A percentile compares a stretch with the other conserved stretches of the same genome.
Evolutionary conservation across 35 echinoderm and acorn worm genomes (phyloP).

Genomic region (Apostichopus californicus): DNA sequence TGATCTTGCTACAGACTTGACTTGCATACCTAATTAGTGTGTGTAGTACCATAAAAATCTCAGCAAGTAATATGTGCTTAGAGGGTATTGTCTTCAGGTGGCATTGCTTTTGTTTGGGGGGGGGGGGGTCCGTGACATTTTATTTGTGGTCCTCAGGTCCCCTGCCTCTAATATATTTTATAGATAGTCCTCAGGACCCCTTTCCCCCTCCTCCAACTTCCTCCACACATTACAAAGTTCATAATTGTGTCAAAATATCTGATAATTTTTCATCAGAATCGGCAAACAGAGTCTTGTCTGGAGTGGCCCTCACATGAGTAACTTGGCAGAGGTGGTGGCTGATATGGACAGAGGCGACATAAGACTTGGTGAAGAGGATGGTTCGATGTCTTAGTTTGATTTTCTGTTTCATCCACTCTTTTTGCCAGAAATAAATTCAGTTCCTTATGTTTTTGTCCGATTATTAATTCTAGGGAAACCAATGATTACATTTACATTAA

Average conservation of each 20-base stretch:
- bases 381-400: constrained; percentile 43
- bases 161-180: no score
- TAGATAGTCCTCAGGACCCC: neutral
- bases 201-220: neutral
- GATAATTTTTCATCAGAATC: constrained; percentile 11
- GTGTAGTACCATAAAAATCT: no score
- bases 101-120: no score
- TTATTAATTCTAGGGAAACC: neutral
- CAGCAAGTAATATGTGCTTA: no score
- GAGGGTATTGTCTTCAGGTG: no score
- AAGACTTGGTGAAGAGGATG: constrained; percentile 82
- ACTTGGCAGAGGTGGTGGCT: constrained; percentile 78
- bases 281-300: constrained; percentile 65
- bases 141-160: neutral
- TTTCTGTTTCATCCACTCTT: constrained; percentile 13
- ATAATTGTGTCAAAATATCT: no score
- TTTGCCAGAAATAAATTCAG: neutral
- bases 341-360: constrained; percentile 89
- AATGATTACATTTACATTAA: neutral
- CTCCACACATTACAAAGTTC: neutral
- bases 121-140: neutral
- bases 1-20: no score
- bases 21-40: no score
- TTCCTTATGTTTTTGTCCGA: neutral
- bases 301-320: constrained; percentile 70